phyloP scores from a whole-genome alignment of 2,113 vertebrate genomes.

The Gymnorhina tibicen region DNA sequence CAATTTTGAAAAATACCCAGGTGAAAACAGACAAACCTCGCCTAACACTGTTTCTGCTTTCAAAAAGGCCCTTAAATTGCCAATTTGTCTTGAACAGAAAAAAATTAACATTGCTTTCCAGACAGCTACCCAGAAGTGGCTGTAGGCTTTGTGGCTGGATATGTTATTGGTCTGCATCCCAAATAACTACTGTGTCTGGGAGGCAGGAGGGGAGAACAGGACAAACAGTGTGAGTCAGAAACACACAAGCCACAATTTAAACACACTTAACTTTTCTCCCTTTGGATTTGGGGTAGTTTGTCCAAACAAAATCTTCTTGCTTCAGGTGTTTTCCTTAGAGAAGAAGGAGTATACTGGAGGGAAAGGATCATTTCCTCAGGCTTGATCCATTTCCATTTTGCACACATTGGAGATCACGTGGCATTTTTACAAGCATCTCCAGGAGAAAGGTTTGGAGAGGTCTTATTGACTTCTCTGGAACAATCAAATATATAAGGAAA shows the following conservation, averaged over 20 bases:
- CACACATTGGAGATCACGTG: rapidly evolving
- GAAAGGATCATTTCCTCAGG: neutral
- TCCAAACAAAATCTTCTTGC: neutral
- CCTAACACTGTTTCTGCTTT: neutral
- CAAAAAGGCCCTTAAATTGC: neutral
- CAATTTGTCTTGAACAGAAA: neutral
- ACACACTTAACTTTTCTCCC: neutral
- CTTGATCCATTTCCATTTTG: neutral
- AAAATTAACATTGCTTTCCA: neutral
- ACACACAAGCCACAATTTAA: neutral
- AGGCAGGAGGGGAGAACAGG: neutral
- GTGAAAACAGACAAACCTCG: neutral
- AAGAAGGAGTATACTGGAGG: neutral
- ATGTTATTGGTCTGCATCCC: neutral
- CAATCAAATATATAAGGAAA: neutral
- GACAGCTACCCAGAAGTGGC: neutral
- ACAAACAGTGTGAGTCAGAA: neutral
- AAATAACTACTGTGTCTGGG: neutral
- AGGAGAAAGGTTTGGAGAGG: neutral
- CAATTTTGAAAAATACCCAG: neutral
- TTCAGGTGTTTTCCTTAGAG: neutral
- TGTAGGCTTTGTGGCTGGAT: neutral
- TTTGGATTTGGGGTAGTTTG: neutral
- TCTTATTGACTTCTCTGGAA: neutral
- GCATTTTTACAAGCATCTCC: neutral